Evolutionary conservation across 2,797 vertebrate genomes (phyloP), one percentile per base, ranked within the genome.

Genomic region (Acanthis flammea): DNA sequence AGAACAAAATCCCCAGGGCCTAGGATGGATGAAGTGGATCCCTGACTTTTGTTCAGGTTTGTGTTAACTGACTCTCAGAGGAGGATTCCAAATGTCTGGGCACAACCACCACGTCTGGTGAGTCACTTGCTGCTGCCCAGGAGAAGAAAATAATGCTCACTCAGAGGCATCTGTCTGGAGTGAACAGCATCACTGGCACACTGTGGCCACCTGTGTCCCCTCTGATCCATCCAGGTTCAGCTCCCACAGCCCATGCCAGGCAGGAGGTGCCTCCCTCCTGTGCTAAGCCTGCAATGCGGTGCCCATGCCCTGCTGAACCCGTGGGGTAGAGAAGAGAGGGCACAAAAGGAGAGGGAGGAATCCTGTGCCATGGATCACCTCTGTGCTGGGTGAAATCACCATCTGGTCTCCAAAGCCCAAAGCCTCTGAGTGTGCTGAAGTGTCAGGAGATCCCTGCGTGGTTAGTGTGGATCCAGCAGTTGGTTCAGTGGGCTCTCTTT

Each of bases 181-280:
- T 3, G 1, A 31, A 4, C 3, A 15, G 39, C 4, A 1, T 50
- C 62, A 19, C 4, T 10, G 3, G 50, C 27, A 41, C 35, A 37
- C 73, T 51, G 50, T 1, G 1, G 55, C 39, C 45, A 18, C 50
- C n/a, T 81, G 0, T 35, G 3, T n/a, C 50, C 15, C 1, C n/a
- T 66, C 42, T n/a, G 63, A 53, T 51, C 44, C 71, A 4, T 0
- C 0, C 18, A 10, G 45, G 21, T 39, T 33, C 27, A 19, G 15
- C 35, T 68, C n/a, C 74, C 62, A 54, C 12, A 14, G 1, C 5
- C 45, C 8, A 0, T 8, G 27, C 3, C 51, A 31, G 60, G 5
- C 86, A 11, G 1, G 30, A 31, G 47, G 4, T 61, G 70, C 41
- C 86, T 51, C 60, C 37, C 39, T 47, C 11, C 66, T 41, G n/a